A percentile compares a stretch with the other conserved stretches of the same genome.
These are phyloP conservation scores for Tetropium fuscum DNA, from an alignment of 2,888 invertebrate genomes.

Conservation along the genomic window DNA sequence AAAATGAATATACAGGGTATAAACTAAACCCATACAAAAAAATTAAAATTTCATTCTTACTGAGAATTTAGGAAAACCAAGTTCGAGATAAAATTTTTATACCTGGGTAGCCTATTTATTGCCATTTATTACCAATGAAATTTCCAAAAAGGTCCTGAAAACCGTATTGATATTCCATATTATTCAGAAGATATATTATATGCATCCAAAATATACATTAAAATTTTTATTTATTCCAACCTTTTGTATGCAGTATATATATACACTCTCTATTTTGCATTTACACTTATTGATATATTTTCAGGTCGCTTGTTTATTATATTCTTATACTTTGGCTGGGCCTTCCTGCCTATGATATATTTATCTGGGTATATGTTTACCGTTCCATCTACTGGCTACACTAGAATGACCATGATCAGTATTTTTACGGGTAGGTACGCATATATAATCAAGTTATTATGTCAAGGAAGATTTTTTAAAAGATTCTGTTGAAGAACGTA, in stretches of 20 bases:
- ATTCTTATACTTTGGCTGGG: conserved; percentile 76
- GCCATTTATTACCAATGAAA: too few relatives aligned
- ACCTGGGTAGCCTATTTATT: too few relatives aligned
- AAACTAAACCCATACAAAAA: too few relatives aligned
- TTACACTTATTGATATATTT: conserved; percentile 44
- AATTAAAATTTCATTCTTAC: too few relatives aligned
- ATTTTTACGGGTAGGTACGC: conserved; percentile 76
- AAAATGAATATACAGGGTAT: too few relatives aligned
- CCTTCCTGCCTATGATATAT: conserved; percentile 81
- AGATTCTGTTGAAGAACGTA: too few relatives aligned
- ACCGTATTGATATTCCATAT: too few relatives aligned
- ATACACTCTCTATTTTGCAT: not conserved
- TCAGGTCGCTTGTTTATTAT: conserved; percentile 72
- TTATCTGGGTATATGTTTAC: conserved; percentile 76
- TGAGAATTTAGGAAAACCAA: too few relatives aligned
- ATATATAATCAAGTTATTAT: not conserved
- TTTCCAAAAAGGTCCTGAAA: too few relatives aligned
- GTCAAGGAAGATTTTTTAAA: not conserved
- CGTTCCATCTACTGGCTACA: conserved; percentile 82
- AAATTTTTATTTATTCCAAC: not conserved
- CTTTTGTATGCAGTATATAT: not conserved
- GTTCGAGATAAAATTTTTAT: too few relatives aligned
- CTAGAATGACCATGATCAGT: conserved; percentile 78
- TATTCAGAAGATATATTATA: too few relatives aligned
- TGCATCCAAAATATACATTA: not conserved